phyloP scores from a whole-genome alignment of 2,888 invertebrate species.

The Hypsopygia costalis region DNA sequence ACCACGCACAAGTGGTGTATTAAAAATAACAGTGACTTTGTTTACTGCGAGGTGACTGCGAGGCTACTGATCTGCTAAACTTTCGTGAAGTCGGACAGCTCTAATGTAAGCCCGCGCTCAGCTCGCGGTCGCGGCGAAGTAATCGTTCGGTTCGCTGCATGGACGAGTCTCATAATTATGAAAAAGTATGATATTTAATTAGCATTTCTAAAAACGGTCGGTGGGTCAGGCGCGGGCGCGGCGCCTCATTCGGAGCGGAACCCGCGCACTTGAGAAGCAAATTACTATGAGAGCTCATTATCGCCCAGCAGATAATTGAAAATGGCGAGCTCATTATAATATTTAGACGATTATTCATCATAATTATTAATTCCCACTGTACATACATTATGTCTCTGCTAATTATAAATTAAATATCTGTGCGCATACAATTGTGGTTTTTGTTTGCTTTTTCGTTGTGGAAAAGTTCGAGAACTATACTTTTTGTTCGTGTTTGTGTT shows the following conservation, averaged over 20 bases:
- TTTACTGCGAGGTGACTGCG: too few species aligned
- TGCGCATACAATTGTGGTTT: slow-evolving; percentile 5
- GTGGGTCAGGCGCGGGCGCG: slow-evolving; percentile 3
- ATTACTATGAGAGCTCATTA: slow-evolving; percentile 35
- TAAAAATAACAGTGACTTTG: too few species aligned
- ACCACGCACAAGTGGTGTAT: too few species aligned
- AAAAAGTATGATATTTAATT: slow-evolving; percentile 16
- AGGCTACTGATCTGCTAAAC: too few species aligned
- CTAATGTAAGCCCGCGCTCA: too few species aligned
- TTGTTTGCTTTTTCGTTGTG: not conserved
- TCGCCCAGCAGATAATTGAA: slow-evolving; percentile 40
- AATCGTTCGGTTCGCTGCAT: too few species aligned
- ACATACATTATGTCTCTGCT: slow-evolving; percentile 25
- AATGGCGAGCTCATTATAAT: slow-evolving; percentile 51
- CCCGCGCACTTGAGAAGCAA: slow-evolving; percentile 14
- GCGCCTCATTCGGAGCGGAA: slow-evolving; percentile 18
- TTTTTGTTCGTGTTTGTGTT: not conserved
- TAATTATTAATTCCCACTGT: slow-evolving; percentile 33
- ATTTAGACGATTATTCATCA: slow-evolving; percentile 46
- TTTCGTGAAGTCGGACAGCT: too few species aligned
- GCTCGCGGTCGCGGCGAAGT: not conserved
- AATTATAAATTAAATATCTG: slow-evolving; percentile 23
- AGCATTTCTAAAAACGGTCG: slow-evolving; percentile 17
- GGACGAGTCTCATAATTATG: slow-evolving; percentile 6
- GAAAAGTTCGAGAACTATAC: not conserved